A percentile compares a stretch with the other conserved stretches of the same genome.
Evolutionary conservation across 2,797 vertebrate genomes (phyloP).

Genomic region (Rhinophrynus dorsalis): DNA sequence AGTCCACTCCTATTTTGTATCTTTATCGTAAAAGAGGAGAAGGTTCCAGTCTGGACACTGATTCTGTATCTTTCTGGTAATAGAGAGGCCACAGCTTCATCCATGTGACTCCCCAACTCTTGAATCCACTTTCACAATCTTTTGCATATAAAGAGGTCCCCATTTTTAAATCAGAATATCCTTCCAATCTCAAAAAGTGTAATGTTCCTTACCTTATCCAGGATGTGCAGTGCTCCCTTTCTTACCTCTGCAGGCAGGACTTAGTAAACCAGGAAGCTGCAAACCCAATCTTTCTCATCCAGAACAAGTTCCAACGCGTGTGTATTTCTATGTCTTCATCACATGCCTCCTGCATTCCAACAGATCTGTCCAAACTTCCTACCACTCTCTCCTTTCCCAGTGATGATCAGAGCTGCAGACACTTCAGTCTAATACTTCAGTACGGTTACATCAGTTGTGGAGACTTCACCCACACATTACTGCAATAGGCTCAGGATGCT

Average conservation of each 20-base stretch:
- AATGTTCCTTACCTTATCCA: constrained; percentile 22
- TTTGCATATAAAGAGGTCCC: too few species aligned
- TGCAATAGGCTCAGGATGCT: background rate
- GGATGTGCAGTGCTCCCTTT: background rate
- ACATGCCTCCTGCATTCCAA: background rate
- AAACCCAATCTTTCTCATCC: constrained; percentile 3
- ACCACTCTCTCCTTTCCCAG: background rate
- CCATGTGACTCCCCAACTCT: too few species aligned
- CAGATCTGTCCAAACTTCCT: background rate
- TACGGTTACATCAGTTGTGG: background rate
- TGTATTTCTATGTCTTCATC: background rate
- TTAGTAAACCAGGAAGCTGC: constrained; percentile 23
- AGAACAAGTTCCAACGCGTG: constrained; percentile 11
- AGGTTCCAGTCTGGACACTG: too few species aligned
- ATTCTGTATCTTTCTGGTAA: too few species aligned
- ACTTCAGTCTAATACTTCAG: background rate
- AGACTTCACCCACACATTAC: background rate
- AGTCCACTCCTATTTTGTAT: too few species aligned
- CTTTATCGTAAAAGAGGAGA: too few species aligned
- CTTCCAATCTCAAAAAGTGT: too few species aligned
- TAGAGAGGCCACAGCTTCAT: too few species aligned
- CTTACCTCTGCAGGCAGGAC: constrained; percentile 40
- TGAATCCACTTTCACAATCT: too few species aligned
- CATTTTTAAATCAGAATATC: too few species aligned
- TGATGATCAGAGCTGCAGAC: background rate